phyloP scores from a whole-genome alignment of 2,113 vertebrate species.

The Notechis scutatus region DNA sequence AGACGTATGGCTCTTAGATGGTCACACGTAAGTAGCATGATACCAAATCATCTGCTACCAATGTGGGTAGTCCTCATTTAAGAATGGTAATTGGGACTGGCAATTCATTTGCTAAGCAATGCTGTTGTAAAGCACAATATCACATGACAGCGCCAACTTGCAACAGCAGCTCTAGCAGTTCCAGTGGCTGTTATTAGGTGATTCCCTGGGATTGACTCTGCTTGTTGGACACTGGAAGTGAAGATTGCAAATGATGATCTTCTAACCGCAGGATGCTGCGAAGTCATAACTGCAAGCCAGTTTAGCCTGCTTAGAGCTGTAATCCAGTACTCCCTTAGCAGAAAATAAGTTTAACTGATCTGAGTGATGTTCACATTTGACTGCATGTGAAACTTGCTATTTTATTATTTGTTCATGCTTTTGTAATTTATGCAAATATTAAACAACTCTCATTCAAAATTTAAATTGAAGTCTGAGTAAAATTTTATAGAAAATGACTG shows the following conservation, averaged over 20 bases:
- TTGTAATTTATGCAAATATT: background rate
- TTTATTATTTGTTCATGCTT: background rate
- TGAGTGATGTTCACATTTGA: background rate
- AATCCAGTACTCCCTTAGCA: background rate
- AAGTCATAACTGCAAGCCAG: background rate
- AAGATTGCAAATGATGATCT: background rate
- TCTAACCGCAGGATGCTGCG: background rate
- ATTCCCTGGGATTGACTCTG: background rate
- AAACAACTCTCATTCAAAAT: background rate
- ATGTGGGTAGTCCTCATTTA: background rate
- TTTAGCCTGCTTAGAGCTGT: background rate
- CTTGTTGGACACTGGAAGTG: background rate
- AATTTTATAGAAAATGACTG: background rate
- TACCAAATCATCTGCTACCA: background rate
- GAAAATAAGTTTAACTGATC: background rate
- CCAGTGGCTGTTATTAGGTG: background rate
- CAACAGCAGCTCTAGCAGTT: background rate
- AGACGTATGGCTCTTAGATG: background rate
- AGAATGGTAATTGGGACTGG: background rate
- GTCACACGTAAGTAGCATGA: background rate
- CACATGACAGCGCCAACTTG: background rate
- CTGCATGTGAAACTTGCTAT: background rate
- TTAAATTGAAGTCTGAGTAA: constrained; percentile 1
- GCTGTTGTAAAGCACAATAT: background rate
- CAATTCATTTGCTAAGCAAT: background rate